A percentile compares a stretch with the other conserved stretches of the same genome.
phyloP scores from a whole-genome alignment of 2,888 invertebrate genomes.

The Apodemia zela region DNA sequence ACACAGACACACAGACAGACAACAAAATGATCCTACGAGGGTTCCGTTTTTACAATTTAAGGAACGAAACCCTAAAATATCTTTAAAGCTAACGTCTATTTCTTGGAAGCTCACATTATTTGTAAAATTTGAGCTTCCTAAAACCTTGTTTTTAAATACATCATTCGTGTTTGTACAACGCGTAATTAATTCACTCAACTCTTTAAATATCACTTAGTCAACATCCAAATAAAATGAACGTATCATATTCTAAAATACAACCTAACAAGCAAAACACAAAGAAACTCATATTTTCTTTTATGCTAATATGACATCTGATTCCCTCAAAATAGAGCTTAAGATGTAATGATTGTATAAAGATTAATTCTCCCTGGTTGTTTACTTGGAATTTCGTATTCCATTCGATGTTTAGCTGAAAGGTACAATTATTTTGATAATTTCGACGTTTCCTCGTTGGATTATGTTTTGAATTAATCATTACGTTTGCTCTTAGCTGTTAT shows the following conservation, averaged over 20 bases:
- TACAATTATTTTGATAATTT: slow-evolving; percentile 13
- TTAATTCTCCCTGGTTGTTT: slow-evolving; percentile 1
- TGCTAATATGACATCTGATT: neutral
- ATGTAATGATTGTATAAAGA: neutral
- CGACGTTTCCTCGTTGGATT: neutral
- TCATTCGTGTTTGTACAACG: neutral
- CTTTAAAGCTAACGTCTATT: too few species aligned
- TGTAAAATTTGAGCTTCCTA: too few species aligned
- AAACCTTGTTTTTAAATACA: too few species aligned
- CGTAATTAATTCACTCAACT: neutral
- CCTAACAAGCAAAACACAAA: neutral
- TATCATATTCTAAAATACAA: slow-evolving; percentile 2
- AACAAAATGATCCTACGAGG: too few species aligned
- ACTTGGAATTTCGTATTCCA: slow-evolving; percentile 10
- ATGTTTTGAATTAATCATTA: slow-evolving; percentile 13
- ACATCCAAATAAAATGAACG: slow-evolving; percentile 3
- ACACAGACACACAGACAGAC: too few species aligned
- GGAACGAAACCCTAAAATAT: too few species aligned
- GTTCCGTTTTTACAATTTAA: too few species aligned
- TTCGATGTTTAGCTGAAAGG: slow-evolving; percentile 13
- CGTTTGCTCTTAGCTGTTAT: neutral
- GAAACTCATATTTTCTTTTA: neutral
- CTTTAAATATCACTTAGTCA: slow-evolving; percentile 7
- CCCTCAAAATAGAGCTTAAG: neutral
- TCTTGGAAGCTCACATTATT: too few species aligned